Evolutionary conservation across 2,113 vertebrate species (phyloP).

Genomic region (Microtus oregoni): DNA sequence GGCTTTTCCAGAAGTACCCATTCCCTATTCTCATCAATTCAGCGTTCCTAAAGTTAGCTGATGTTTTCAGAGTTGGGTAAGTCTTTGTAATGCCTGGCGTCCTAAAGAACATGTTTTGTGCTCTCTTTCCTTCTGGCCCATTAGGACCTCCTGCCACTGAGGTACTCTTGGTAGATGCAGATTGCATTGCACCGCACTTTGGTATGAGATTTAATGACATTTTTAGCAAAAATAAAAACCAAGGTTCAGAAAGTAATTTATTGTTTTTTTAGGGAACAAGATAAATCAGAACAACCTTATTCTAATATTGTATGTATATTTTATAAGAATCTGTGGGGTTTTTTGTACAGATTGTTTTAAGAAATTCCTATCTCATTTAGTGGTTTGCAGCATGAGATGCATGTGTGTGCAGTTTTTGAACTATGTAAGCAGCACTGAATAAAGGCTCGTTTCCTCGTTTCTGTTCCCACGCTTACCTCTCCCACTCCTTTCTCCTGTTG

Average conservation of each 20-base stretch:
- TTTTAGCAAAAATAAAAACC: slow-evolving; percentile 30
- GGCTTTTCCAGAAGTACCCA: slow-evolving; percentile 98
- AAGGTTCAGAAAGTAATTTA: slow-evolving; percentile 13
- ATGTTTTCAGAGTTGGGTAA: slow-evolving; percentile 98
- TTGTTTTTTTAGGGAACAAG: slow-evolving; percentile 17
- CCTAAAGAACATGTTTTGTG: accelerated
- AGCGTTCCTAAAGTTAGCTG: slow-evolving; percentile 96
- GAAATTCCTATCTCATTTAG: slow-evolving; percentile 28
- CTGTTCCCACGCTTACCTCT: background rate
- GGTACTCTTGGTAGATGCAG: background rate
- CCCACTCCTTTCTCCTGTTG: background rate
- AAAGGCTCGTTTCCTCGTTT: background rate
- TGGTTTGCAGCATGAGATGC: background rate
- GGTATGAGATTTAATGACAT: background rate
- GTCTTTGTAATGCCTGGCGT: background rate
- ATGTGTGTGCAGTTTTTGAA: background rate
- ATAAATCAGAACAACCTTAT: slow-evolving; percentile 19
- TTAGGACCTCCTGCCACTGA: background rate
- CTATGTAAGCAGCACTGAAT: background rate
- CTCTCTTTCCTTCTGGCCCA: slow-evolving; percentile 6
- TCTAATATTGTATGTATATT: background rate
- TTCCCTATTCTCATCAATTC: slow-evolving; percentile 99
- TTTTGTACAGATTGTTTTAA: background rate
- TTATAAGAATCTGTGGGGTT: slow-evolving; percentile 1
- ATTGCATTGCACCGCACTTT: background rate